Evolutionary conservation across 2,797 vertebrate species (phyloP).

Genomic region (Leptoclinus maculatus): DNA sequence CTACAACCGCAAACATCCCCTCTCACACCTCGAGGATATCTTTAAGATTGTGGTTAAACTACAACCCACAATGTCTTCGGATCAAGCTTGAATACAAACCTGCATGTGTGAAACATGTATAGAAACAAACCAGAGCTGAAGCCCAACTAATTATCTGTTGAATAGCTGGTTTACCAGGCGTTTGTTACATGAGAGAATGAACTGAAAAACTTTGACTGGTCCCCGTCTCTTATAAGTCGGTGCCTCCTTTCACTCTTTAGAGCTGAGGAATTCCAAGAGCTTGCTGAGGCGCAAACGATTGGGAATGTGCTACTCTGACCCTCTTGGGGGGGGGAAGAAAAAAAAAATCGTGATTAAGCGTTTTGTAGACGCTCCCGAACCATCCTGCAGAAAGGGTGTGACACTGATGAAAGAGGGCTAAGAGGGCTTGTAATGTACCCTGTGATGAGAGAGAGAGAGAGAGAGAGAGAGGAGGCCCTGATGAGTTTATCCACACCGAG

Average conservation of each 20-base stretch:
- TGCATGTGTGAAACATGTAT: constrained; percentile 40
- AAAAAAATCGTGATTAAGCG: constrained; percentile 74
- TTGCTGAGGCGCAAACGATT: constrained; percentile 80
- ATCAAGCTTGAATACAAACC: constrained; percentile 34
- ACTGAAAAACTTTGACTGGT: constrained; percentile 40
- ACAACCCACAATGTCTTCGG: constrained; percentile 20
- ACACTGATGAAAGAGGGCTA: constrained; percentile 49
- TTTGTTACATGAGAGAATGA: constrained; percentile 70
- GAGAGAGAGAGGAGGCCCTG: constrained; percentile 31
- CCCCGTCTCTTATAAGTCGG: constrained; percentile 25
- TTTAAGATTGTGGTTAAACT: constrained; percentile 23
- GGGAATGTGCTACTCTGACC: constrained; percentile 84
- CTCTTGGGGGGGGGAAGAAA: constrained; percentile 59
- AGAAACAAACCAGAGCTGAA: constrained; percentile 39
- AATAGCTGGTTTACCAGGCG: constrained; percentile 71
- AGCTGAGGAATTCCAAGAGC: constrained; percentile 83
- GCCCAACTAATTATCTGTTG: constrained; percentile 74
- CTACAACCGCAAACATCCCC: constrained; percentile 17
- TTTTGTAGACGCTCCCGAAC: constrained; percentile 70
- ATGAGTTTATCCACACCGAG: constrained; percentile 63
- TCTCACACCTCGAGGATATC: neutral
- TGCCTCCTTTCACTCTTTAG: constrained; percentile 74
- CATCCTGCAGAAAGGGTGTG: constrained; percentile 43
- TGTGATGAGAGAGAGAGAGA: constrained; percentile 22
- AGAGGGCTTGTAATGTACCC: constrained; percentile 40